Conservation (phyloP, 2,888 invertebrate species). For the Trichogramma evanescens region DNA sequence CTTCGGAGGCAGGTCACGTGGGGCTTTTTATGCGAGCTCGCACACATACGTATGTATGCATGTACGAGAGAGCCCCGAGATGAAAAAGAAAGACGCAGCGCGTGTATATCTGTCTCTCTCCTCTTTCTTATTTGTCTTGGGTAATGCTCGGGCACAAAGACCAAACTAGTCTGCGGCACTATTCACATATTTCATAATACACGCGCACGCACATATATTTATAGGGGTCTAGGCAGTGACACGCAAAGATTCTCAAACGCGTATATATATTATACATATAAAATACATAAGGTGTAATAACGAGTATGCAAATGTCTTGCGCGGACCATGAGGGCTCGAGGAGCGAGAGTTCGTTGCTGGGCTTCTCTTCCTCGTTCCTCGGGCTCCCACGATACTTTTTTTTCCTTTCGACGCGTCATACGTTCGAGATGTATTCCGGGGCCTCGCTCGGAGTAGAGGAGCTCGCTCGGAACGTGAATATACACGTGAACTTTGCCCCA, state of each 20-base stretch:
- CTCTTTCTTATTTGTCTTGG: conserved; percentile 11
- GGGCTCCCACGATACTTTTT: conserved; percentile 20
- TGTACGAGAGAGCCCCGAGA: neutral
- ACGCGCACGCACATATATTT: conserved; percentile 1
- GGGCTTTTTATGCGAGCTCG: neutral
- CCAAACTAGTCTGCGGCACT: no score
- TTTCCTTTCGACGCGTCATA: neutral
- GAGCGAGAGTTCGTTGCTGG: neutral
- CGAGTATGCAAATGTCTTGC: conserved; percentile 18
- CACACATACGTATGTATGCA: neutral
- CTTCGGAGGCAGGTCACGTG: conserved; percentile 15
- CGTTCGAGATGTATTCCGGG: no score
- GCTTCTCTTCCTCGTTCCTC: neutral
- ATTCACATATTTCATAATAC: no score
- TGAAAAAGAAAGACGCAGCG: neutral
- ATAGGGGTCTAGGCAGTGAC: neutral
- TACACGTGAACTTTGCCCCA: no score
- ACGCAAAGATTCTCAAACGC: conserved; percentile 16
- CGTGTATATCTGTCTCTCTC: neutral
- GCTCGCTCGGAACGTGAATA: no score
- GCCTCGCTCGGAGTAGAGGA: no score
- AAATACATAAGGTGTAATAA: neutral
- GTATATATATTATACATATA: no score
- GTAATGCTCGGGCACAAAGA: conserved; percentile 5
- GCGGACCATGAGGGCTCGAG: neutral